Evolutionary conservation across 2,797 vertebrate species (phyloP).

Genomic region (Xenops minutus): DNA sequence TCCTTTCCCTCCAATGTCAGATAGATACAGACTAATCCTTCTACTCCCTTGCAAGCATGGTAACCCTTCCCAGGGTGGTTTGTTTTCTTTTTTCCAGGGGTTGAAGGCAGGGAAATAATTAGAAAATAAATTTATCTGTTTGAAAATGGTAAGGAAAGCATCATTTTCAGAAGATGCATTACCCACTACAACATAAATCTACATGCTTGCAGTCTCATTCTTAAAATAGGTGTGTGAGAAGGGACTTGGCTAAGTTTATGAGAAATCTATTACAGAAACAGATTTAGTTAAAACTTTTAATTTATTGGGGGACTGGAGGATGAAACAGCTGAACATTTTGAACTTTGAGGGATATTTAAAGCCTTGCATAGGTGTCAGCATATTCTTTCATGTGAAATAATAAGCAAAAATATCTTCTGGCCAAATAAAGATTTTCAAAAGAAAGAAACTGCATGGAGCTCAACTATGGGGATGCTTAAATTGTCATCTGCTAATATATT

Average conservation of each 20-base stretch:
- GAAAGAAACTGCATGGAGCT: not conserved
- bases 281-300: not conserved
- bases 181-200: not conserved
- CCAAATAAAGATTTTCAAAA: not conserved
- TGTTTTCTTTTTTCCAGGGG: not conserved
- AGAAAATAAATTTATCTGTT: not conserved
- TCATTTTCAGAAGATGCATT: not conserved
- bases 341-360: not conserved
- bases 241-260: not conserved
- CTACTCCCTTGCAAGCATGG: not conserved
- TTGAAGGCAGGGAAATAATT: not conserved
- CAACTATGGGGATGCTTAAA: not conserved
- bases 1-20: constrained; percentile 14
- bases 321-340: not conserved
- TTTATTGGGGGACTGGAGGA: not conserved
- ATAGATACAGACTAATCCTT: constrained; percentile 7
- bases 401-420: not conserved
- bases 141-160: not conserved
- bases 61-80: not conserved
- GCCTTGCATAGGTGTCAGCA: not conserved
- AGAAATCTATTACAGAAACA: not conserved
- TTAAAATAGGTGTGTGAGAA: not conserved
- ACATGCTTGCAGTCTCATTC: not conserved
- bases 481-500: not conserved
- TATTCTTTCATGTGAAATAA: not conserved